phyloP scores from a whole-genome alignment of 2,797 vertebrate species.

The Meda fulgida region DNA sequence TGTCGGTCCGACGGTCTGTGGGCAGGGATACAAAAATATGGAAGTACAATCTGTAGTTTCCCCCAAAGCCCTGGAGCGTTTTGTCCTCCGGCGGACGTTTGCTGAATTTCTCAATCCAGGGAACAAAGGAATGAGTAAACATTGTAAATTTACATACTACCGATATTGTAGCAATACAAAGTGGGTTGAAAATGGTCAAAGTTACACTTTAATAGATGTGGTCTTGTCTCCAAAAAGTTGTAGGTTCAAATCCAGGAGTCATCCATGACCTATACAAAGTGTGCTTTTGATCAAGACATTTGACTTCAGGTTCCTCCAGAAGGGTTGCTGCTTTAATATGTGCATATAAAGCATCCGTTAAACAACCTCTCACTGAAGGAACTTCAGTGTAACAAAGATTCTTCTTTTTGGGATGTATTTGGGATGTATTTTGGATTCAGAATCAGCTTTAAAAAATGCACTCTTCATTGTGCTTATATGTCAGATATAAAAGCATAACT shows the following conservation, averaged over 20 bases:
- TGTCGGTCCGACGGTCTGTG: neutral
- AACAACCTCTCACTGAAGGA: neutral
- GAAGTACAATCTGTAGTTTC: neutral
- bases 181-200: neutral
- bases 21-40: neutral
- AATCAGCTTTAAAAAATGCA: neutral
- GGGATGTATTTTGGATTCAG: conserved; percentile 23
- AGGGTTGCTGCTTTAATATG: neutral
- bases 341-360: neutral
- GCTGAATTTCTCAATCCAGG: neutral
- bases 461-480: neutral
- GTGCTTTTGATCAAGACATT: neutral
- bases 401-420: conserved; percentile 2
- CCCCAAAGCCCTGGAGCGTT: neutral
- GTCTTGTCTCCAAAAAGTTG: neutral
- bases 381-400: neutral
- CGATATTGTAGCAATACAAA: neutral
- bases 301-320: neutral
- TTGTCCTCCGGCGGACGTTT: too few species aligned
- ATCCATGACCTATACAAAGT: neutral
- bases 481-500: conserved; percentile 1
- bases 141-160: neutral
- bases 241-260: neutral
- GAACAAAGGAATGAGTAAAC: neutral
- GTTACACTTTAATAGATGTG: neutral